phyloP scores from a whole-genome alignment of 1,140 invertebrate genomes.

The Lucilia cuprina region DNA sequence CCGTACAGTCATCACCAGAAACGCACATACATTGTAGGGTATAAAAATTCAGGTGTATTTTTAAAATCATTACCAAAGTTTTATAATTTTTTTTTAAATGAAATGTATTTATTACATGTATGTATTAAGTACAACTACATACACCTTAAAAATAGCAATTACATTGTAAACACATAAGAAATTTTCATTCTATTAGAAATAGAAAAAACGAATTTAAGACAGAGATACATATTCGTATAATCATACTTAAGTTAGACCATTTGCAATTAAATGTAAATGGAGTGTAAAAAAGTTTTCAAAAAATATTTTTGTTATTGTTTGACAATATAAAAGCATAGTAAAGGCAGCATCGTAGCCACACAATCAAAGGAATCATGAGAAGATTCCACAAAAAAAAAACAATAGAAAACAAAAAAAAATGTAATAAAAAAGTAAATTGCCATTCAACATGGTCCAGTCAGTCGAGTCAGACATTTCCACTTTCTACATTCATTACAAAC shows the following conservation, averaged over 20 bases:
- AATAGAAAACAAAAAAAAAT: neutral
- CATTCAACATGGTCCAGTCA: neutral
- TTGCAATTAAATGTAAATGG: neutral
- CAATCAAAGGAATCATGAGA: neutral
- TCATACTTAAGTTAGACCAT: neutral
- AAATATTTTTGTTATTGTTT: neutral
- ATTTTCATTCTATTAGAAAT: too few species aligned
- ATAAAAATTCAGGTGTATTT: too few species aligned
- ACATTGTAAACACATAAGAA: too few species aligned
- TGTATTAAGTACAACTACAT: too few species aligned
- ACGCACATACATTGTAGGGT: too few species aligned
- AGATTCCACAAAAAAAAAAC: neutral
- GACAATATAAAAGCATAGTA: neutral
- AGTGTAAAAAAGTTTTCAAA: neutral
- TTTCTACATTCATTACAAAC: neutral
- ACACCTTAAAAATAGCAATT: too few species aligned
- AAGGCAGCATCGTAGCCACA: neutral
- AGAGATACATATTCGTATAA: neutral
- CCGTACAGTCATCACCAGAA: too few species aligned
- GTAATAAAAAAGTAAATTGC: neutral
- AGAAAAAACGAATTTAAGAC: too few species aligned
- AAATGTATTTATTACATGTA: too few species aligned
- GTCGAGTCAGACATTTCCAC: neutral
- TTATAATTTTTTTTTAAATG: too few species aligned
- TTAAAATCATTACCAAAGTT: too few species aligned